Percentiles rank a stretch among this genome's conserved stretches.
phyloP scores from a whole-genome alignment of 2,113 vertebrate genomes.

The Pelodiscus sinensis region DNA sequence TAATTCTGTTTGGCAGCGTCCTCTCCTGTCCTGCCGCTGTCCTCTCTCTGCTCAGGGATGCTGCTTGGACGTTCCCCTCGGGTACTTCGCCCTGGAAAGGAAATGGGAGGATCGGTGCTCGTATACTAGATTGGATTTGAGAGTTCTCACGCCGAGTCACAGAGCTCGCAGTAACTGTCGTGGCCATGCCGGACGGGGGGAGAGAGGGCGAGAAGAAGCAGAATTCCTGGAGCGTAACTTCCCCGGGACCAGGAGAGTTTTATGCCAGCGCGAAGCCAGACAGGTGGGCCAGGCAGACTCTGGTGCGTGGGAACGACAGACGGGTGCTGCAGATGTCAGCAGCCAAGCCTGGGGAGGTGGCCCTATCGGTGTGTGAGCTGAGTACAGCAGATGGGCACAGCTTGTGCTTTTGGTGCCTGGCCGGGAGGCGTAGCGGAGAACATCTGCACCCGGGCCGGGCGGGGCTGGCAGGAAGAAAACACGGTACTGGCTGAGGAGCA shows the following conservation, averaged over 20 bases:
- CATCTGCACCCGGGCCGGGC: background rate
- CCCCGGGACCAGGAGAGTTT: background rate
- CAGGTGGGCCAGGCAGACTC: background rate
- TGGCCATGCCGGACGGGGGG: background rate
- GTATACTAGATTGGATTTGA: background rate
- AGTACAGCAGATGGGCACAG: background rate
- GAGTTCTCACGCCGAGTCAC: background rate
- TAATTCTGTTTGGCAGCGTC: rapidly evolving
- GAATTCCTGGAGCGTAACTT: background rate
- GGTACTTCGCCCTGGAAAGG: background rate
- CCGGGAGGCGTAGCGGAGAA: background rate
- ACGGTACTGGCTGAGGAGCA: background rate
- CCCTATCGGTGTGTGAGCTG: background rate
- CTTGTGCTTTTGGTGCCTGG: background rate
- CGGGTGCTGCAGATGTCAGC: background rate
- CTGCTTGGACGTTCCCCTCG: background rate
- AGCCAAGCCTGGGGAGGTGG: background rate
- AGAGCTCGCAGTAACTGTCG: background rate
- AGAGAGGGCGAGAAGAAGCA: too few species aligned
- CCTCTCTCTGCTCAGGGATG: background rate
- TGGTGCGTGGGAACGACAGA: background rate
- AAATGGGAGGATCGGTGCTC: background rate
- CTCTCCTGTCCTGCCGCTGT: background rate
- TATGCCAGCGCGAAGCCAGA: background rate
- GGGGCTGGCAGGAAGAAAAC: background rate